These are phyloP conservation scores for Leptogaster cylindrica DNA, from an alignment of 2,888 invertebrate species.

Conservation along the genomic window DNA sequence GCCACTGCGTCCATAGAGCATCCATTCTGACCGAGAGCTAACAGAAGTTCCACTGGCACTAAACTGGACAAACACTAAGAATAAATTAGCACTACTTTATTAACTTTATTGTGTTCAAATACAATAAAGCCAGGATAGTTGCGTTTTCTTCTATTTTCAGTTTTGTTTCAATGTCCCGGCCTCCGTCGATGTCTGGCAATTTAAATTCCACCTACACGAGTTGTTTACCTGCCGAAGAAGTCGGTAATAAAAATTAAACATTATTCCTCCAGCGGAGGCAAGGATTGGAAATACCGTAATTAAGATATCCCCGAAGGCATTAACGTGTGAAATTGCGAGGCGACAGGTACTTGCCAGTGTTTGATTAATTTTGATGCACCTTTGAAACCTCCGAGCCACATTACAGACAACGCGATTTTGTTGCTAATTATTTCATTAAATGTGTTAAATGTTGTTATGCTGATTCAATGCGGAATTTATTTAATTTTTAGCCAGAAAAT, in stretches of 20 bases:
- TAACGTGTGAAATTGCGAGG: slow-evolving; percentile 16
- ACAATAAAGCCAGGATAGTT: slow-evolving; percentile 48
- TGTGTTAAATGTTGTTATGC: no score
- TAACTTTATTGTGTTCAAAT: slow-evolving; percentile 59
- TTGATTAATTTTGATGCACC: no score
- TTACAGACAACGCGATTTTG: no score
- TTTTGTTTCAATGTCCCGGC: slow-evolving; percentile 12
- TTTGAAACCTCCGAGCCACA: no score
- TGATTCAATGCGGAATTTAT: no score
- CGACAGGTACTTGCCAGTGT: slow-evolving; percentile 8
- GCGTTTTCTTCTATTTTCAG: slow-evolving; percentile 33
- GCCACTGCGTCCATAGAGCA: background rate
- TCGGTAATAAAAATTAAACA: slow-evolving; percentile 29
- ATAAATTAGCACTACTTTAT: slow-evolving; percentile 60
- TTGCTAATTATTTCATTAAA: no score
- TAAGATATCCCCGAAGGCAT: slow-evolving; percentile 17
- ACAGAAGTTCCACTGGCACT: slow-evolving; percentile 45
- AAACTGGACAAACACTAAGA: slow-evolving; percentile 45
- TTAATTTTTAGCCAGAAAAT: no score
- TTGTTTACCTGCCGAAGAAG: slow-evolving; percentile 35
- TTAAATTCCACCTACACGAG: slow-evolving; percentile 33
- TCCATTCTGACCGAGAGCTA: background rate
- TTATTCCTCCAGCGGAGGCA: slow-evolving; percentile 20
- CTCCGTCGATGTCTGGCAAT: slow-evolving; percentile 26
- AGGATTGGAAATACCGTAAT: background rate